A percentile compares a stretch with the other conserved stretches of the same genome.
Evolutionary conservation across 2,888 invertebrate genomes (phyloP).

Genomic region (Strigamia crassipes): DNA sequence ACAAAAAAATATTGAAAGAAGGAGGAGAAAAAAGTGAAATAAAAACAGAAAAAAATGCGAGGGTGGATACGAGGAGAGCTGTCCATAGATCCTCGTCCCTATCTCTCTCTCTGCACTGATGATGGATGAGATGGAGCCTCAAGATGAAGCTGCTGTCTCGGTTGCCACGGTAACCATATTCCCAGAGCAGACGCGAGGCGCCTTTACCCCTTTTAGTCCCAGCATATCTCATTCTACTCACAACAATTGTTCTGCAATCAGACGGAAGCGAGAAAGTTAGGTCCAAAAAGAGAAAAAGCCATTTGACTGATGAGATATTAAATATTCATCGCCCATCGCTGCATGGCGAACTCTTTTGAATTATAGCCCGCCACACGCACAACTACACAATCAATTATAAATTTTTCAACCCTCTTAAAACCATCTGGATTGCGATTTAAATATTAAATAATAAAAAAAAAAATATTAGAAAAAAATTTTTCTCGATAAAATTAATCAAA

Average conservation of each 20-base stretch:
- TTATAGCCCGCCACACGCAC: slow-evolving; percentile 42
- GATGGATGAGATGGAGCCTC: slow-evolving; percentile 40
- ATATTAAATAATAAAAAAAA: background rate
- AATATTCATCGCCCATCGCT: slow-evolving; percentile 42
- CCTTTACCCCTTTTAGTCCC: slow-evolving; percentile 39
- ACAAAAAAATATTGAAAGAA: background rate
- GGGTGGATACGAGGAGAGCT: background rate
- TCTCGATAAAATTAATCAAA: background rate
- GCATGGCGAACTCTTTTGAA: slow-evolving; percentile 40
- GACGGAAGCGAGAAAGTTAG: slow-evolving; percentile 40
- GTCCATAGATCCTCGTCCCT: slow-evolving; percentile 22
- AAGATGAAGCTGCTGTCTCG: slow-evolving; percentile 42
- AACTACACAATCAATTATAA: slow-evolving; percentile 40
- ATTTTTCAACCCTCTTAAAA: slow-evolving; percentile 38
- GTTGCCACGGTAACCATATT: slow-evolving; percentile 24
- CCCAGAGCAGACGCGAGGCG: slow-evolving; percentile 37
- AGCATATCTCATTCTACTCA: slow-evolving; percentile 26
- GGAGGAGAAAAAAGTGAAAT: background rate
- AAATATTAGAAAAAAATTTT: background rate
- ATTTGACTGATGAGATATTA: slow-evolving; percentile 42
- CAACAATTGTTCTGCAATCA: slow-evolving; percentile 42
- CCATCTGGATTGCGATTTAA: slow-evolving; percentile 42
- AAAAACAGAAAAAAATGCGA: background rate
- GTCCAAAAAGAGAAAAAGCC: slow-evolving; percentile 41
- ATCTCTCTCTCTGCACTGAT: slow-evolving; percentile 34